Conservation (phyloP, 1,140 invertebrate species). For the Arion vulgaris region DNA sequence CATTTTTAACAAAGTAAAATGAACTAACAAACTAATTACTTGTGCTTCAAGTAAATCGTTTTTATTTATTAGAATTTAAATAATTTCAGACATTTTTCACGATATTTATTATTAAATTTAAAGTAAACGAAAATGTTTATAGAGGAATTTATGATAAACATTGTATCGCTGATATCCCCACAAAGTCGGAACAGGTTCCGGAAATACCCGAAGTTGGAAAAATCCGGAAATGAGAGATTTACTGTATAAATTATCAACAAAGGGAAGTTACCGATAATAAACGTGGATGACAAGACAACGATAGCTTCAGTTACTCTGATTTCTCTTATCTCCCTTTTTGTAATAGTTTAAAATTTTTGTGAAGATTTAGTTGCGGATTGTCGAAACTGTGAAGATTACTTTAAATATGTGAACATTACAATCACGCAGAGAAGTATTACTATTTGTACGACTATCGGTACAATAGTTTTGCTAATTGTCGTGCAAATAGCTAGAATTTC, state of each 20-base stretch:
- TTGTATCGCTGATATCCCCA: neutral
- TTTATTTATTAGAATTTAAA: too few species aligned
- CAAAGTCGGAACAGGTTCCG: neutral
- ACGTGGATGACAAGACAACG: neutral
- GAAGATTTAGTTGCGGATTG: neutral
- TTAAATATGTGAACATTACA: neutral
- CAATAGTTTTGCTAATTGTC: neutral
- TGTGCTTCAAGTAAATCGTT: too few species aligned
- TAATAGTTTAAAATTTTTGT: too few species aligned
- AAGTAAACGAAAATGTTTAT: slow-evolving; percentile 1
- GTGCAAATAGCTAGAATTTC: neutral
- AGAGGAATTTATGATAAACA: neutral
- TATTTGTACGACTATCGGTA: neutral
- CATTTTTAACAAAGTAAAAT: too few species aligned
- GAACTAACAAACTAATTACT: too few species aligned
- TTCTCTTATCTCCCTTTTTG: neutral
- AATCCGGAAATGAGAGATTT: neutral
- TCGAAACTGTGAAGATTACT: neutral
- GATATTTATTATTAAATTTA: neutral
- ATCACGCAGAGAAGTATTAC: neutral
- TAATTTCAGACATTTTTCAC: too few species aligned
- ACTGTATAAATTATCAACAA: neutral
- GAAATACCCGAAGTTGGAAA: neutral
- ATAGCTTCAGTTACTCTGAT: neutral
- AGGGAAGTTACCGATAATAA: neutral